Percentiles rank a stretch among this genome's conserved stretches.
Conservation (phyloP, 1,140 invertebrate genomes). For the Sinella curviseta region DNA sequence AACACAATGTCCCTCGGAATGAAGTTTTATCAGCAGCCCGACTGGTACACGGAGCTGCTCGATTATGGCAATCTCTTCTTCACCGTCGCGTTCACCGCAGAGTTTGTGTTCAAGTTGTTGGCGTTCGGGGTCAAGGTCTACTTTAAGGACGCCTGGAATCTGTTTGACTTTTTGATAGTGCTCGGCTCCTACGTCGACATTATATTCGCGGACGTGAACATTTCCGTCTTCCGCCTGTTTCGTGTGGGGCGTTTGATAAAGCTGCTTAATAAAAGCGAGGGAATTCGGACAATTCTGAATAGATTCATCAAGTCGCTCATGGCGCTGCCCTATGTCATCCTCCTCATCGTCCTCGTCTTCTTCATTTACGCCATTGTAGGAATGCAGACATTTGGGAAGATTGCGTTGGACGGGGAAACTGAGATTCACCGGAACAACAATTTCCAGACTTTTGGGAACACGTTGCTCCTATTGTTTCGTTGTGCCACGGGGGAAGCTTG, state of each 20-base stretch:
- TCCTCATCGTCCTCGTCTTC: conserved; percentile 97
- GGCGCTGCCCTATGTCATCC: conserved; percentile 96
- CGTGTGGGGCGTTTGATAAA: conserved; percentile 98
- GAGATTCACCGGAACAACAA: conserved; percentile 95
- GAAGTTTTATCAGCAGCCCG: too few relatives aligned
- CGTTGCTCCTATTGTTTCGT: conserved; percentile 92
- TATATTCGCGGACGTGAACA: conserved; percentile 89
- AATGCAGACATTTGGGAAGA: conserved; percentile 99
- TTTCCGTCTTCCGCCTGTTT: conserved; percentile 97
- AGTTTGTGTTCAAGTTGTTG: conserved; percentile 96
- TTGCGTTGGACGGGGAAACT: conserved; percentile 74
- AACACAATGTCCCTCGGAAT: too few relatives aligned
- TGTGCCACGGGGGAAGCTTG: conserved; percentile 98
- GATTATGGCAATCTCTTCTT: conserved; percentile 96
- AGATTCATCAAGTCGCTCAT: conserved; percentile 99
- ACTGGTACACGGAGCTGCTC: too few relatives aligned
- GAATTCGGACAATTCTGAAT: conserved; percentile 96
- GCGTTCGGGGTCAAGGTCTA: conserved; percentile 99
- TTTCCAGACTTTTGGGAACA: conserved; percentile 97
- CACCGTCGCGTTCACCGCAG: conserved; percentile 93
- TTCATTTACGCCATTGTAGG: conserved; percentile 99
- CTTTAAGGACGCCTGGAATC: conserved; percentile 99
- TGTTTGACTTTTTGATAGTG: conserved; percentile 99
- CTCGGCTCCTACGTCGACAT: too few relatives aligned
- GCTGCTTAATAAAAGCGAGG: conserved; percentile 92